Evolutionary conservation across 1,140 invertebrate genomes (phyloP), one percentile per base, ranked within the genome.

Genomic region (Megathymus violae): DNA sequence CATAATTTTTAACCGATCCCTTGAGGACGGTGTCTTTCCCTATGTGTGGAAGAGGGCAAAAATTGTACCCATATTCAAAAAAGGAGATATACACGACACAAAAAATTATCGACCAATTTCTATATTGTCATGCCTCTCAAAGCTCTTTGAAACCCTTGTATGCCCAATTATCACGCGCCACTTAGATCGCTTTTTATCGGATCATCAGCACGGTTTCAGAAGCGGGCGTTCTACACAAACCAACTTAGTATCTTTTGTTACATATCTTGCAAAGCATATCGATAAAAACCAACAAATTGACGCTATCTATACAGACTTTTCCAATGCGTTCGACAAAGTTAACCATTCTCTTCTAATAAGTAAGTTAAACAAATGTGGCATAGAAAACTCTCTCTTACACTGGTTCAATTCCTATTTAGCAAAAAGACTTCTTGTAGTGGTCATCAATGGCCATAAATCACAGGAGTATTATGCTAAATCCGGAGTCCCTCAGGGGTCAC

Each of bases 251-350:
- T 25, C 10, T 10, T 54, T n/a, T n/a, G n/a, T n/a, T n/a, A n/a
- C n/a, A n/a, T n/a, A 46, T 54, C 17, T 46, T 0, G 2, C 43
- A 0, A n/a, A 11, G 4, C 43, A 25, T 22, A 46, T 46, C 4
- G 43, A 46, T 10, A 46, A 46, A 25, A 13, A 13, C 17, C 19
- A 40, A n/a, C 51, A 38, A 43, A 19, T 58, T 14, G 51, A 54
- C 22, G 19, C 51, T 31, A n/a, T n/a, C n/a, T n/a, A n/a, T n/a
- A n/a, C n/a, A n/a, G n/a, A n/a, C n/a, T n/a, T n/a, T n/a, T n/a
- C 19, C 7, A 63, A 38, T 15, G 17, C 60, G 9, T 62, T 62
- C 13, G 60, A 63, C 22, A 51, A 46, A 47, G 47, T 62, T 13
- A 15, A 43, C 25, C 60, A 44, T 44, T 6, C 36, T 16, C 9